Conservation (phyloP, 2,113 vertebrate species). For the Thunnus maccoyii region DNA sequence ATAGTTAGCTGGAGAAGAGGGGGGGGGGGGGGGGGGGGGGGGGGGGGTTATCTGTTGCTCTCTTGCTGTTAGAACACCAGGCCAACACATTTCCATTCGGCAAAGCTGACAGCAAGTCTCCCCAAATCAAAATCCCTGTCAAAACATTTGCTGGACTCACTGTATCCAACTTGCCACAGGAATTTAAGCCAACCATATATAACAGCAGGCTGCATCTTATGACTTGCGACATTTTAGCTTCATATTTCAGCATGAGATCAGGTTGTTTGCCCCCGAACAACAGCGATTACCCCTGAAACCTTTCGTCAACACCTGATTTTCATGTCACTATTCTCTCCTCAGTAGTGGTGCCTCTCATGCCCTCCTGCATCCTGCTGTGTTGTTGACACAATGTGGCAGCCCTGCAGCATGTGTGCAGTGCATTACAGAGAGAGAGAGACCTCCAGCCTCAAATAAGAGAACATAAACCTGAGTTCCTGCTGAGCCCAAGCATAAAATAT, state of each 20-base stretch:
- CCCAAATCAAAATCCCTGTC: conserved; percentile 31
- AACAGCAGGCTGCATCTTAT: conserved; percentile 18
- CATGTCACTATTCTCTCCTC: conserved; percentile 17
- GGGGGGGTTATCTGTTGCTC: conserved; percentile 26
- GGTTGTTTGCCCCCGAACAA: conserved; percentile 21
- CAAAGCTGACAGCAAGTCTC: conserved; percentile 5
- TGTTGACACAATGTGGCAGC: conserved; percentile 21
- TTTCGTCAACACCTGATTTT: conserved; percentile 43
- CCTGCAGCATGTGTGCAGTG: conserved; percentile 37
- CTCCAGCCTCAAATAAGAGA: conserved; percentile 45
- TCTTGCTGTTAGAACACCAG: conserved; percentile 32
- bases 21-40: too few relatives aligned
- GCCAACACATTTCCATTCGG: conserved; percentile 5
- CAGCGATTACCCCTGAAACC: conserved; percentile 31
- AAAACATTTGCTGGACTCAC: conserved; percentile 30
- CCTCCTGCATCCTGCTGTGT: conserved; percentile 15
- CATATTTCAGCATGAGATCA: conserved; percentile 4
- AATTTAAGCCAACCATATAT: conserved; percentile 15
- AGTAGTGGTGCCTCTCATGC: not conserved
- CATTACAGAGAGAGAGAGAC: conserved; percentile 23
- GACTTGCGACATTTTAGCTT: conserved; percentile 30
- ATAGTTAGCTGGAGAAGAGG: conserved; percentile 10
- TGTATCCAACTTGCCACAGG: conserved; percentile 6
- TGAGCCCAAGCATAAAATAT: conserved; percentile 30
- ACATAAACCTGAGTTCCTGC: conserved; percentile 52